A percentile compares a stretch with the other conserved stretches of the same genome.
Conservation (phyloP, 1,140 invertebrate genomes). For the Drosophila bifasciata region DNA sequence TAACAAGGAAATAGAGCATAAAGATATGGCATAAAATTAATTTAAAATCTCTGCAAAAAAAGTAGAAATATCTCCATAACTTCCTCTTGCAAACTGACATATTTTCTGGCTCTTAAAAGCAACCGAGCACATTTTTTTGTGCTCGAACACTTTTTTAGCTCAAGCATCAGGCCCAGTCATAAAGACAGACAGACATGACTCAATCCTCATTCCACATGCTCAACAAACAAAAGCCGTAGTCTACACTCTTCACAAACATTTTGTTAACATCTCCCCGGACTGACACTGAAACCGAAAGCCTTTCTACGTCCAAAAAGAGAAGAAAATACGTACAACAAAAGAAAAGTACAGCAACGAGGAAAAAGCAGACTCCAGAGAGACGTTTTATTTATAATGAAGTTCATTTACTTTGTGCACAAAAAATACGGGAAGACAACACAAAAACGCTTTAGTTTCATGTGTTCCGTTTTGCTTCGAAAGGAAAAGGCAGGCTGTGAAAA, state of each 20-base stretch:
- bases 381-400: conserved; percentile 74
- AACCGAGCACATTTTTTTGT: no score
- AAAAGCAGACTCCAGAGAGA: conserved; percentile 24
- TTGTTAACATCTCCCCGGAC: conserved; percentile 28
- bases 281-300: conserved; percentile 52
- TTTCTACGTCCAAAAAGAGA: conserved; percentile 11
- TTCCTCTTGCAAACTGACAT: no score
- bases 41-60: no score
- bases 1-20: no score
- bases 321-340: conserved; percentile 7
- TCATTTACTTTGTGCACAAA: conserved; percentile 69
- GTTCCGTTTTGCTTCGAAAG: conserved; percentile 49
- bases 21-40: no score
- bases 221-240: conserved; percentile 6
- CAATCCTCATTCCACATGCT: no score
- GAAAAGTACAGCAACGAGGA: conserved; percentile 1
- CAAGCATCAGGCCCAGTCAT: no score
- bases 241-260: neutral
- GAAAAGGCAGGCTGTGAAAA: conserved; percentile 20
- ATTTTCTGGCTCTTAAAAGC: no score
- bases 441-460: conserved; percentile 65
- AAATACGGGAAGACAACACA: conserved; percentile 50
- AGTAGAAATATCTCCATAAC: no score
- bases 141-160: no score
- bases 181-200: no score